Evolutionary conservation across 2,113 vertebrate genomes (phyloP).

Genomic region (Parotia lawesii): DNA sequence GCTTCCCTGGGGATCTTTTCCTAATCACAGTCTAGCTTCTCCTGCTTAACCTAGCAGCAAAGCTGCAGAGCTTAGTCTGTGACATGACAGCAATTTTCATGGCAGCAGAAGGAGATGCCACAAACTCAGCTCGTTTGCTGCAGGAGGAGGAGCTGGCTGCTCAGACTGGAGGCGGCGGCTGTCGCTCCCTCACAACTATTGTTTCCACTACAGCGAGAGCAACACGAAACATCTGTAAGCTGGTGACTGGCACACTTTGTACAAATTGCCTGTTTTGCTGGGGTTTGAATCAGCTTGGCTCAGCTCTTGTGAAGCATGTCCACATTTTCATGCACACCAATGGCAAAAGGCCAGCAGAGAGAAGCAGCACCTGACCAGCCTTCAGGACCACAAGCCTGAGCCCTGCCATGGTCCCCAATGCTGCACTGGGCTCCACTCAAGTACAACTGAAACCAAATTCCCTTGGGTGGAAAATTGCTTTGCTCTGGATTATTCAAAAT

Average conservation of each 20-base stretch:
- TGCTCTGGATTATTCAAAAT: neutral
- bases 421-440: neutral
- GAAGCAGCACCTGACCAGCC: neutral
- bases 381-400: neutral
- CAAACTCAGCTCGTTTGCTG: neutral
- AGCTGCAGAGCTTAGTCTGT: neutral
- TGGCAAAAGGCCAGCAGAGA: neutral
- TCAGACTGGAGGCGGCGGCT: neutral
- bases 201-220: neutral
- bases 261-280: neutral
- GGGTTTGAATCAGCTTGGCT: neutral
- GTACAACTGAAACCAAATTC: neutral
- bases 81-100: conserved; percentile 16
- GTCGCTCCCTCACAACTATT: neutral
- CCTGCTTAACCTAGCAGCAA: conserved; percentile 10
- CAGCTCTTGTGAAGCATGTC: neutral
- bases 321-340: neutral
- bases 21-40: neutral
- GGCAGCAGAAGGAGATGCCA: conserved; percentile 21
- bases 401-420: accelerated
- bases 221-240: neutral
- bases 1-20: neutral
- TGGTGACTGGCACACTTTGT: neutral
- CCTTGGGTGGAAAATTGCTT: neutral
- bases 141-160: conserved; percentile 28